Conservation (phyloP, 1,140 invertebrate genomes). For the Macrostomum lignano region DNA sequence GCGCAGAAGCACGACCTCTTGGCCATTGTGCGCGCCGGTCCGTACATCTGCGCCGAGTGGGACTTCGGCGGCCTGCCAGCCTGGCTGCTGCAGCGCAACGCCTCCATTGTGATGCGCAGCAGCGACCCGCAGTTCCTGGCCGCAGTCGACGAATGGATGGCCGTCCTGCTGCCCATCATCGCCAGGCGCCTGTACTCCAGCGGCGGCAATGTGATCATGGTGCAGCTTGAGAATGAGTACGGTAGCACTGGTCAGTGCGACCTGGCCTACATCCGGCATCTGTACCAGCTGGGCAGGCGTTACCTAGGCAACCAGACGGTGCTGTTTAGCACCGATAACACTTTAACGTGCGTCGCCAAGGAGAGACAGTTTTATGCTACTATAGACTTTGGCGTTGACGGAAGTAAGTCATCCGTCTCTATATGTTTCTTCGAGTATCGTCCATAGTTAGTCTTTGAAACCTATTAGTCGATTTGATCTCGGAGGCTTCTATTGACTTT, state of each 20-base stretch:
- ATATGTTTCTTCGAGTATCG: no score
- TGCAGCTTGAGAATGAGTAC: constrained; percentile 73
- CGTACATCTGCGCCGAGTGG: constrained; percentile 65
- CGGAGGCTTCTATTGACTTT: no score
- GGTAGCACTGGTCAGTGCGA: constrained; percentile 51
- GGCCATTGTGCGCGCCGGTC: constrained; percentile 57
- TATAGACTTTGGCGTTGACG: constrained; percentile 18
- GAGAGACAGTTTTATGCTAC: constrained; percentile 13
- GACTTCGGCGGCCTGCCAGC: constrained; percentile 52
- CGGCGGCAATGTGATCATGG: constrained; percentile 49
- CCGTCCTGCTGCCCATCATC: constrained; percentile 32
- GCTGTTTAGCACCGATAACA: constrained; percentile 42
- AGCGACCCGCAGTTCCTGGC: constrained; percentile 30
- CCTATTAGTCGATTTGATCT: not conserved
- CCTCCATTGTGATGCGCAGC: constrained; percentile 35
- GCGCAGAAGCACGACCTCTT: constrained; percentile 49
- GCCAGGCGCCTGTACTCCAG: constrained; percentile 37
- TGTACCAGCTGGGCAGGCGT: constrained; percentile 33
- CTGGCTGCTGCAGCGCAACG: constrained; percentile 43
- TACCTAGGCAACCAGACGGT: constrained; percentile 39
- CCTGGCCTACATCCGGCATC: constrained; percentile 20
- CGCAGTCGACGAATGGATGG: constrained; percentile 36
- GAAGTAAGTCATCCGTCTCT: no score
- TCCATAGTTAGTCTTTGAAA: no score
- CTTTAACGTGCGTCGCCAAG: constrained; percentile 17